These are phyloP conservation scores for Nephila pilipes DNA, from an alignment of 1,140 invertebrate genomes.

Conservation along the genomic window DNA sequence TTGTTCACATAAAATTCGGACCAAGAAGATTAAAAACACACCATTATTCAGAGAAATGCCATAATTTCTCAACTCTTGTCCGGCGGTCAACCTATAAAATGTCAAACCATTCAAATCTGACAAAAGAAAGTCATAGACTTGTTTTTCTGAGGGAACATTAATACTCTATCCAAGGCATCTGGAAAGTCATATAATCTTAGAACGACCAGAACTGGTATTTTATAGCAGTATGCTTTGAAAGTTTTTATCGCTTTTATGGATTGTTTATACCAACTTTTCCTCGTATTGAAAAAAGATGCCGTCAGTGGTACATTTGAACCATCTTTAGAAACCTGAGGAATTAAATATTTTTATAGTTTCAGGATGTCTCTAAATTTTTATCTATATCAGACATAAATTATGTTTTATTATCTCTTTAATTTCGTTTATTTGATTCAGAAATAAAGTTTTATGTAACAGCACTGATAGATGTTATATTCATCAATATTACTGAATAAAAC, in stretches of 20 bases:
- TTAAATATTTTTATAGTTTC: no score
- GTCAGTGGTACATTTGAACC: no score
- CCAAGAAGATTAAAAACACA: not conserved
- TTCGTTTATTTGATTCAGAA: no score
- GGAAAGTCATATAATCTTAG: not conserved
- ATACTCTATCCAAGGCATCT: not conserved
- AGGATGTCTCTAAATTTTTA: no score
- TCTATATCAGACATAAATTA: no score
- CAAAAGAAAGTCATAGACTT: not conserved
- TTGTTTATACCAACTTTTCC: not conserved
- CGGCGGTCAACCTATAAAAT: not conserved
- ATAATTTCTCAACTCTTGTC: not conserved
- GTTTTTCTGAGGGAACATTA: not conserved
- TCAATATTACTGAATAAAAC: no score
- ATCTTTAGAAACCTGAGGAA: no score
- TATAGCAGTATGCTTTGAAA: not conserved
- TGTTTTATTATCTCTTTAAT: no score
- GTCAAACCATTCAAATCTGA: not conserved
- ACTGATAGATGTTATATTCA: no score
- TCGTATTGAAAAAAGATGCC: no score
- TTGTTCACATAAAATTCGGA: constrained; percentile 13
- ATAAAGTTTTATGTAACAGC: no score
- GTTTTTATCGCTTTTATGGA: not conserved
- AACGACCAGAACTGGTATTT: not conserved
- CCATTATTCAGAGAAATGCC: not conserved